Percentiles rank a stretch among this genome's conserved stretches.
Conservation (phyloP, 2,888 invertebrate species). For the Stenotaenia linearis region DNA sequence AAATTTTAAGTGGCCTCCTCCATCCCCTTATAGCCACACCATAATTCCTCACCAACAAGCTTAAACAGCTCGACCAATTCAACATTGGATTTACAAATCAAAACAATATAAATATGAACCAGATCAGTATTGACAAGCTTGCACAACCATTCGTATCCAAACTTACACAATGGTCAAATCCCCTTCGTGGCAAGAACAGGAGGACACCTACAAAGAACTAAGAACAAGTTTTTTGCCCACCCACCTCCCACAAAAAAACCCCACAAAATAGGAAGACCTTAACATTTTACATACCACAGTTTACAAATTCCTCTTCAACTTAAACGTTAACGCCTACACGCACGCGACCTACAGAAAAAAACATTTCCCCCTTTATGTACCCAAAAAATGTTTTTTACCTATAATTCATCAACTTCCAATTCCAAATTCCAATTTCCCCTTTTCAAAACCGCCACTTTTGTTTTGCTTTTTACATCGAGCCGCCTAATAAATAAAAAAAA, state of each 20-base stretch:
- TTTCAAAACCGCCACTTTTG: not conserved
- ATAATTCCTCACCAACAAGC: not conserved
- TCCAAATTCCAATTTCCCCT: not conserved
- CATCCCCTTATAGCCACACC: not conserved
- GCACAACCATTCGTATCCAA: not conserved
- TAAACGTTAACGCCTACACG: no score
- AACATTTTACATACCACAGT: not conserved
- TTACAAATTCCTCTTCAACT: not conserved
- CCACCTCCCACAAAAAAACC: not conserved
- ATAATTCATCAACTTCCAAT: no score
- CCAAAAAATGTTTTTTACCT: not conserved
- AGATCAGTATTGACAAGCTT: not conserved
- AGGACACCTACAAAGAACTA: not conserved
- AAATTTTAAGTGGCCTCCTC: not conserved
- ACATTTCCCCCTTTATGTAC: not conserved
- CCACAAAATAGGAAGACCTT: not conserved
- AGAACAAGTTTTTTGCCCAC: not conserved
- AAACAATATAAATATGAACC: not conserved
- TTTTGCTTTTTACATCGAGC: not conserved
- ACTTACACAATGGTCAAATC: not conserved
- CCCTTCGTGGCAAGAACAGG: not conserved
- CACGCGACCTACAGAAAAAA: not conserved
- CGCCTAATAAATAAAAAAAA: not conserved
- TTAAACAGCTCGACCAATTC: not conserved
- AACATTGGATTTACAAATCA: not conserved